phyloP scores from a whole-genome alignment of 1,140 invertebrate genomes.

The Daktulosphaira vitifoliae region DNA sequence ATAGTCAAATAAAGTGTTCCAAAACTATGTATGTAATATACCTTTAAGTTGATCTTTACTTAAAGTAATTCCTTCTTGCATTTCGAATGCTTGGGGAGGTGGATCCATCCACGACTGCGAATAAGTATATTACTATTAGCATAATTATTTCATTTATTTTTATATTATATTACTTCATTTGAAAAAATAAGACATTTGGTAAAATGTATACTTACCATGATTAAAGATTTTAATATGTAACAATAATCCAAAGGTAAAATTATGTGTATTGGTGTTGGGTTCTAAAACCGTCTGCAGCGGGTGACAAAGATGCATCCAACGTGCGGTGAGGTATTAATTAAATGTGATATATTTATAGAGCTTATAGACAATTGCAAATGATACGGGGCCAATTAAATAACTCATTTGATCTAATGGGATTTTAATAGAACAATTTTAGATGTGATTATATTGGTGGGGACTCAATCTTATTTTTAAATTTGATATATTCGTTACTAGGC shows the following conservation, averaged over 20 bases:
- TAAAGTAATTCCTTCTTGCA: not conserved
- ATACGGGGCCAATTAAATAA: conserved; percentile 15
- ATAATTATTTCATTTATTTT: too few relatives aligned
- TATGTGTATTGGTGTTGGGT: too few relatives aligned
- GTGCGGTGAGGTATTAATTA: not conserved
- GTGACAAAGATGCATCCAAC: not conserved
- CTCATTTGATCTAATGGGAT: not conserved
- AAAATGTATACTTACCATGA: not conserved
- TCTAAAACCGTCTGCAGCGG: too few relatives aligned
- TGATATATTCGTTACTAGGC: conserved; percentile 7
- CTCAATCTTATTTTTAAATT: conserved; percentile 7
- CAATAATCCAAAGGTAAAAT: too few relatives aligned
- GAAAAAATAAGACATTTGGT: too few relatives aligned
- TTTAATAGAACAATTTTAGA: not conserved
- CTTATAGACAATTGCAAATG: not conserved
- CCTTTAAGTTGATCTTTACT: conserved; percentile 27
- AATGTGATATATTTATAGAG: conserved; percentile 15
- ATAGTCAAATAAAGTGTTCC: too few relatives aligned
- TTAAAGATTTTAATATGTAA: not conserved
- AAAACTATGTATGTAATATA: not conserved
- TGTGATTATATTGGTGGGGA: not conserved
- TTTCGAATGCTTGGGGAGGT: not conserved
- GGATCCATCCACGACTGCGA: conserved; percentile 26
- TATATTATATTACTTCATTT: too few relatives aligned
- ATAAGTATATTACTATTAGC: not conserved